Conservation (phyloP, 2,113 vertebrate genomes). For the Cryptotis parvus region DNA sequence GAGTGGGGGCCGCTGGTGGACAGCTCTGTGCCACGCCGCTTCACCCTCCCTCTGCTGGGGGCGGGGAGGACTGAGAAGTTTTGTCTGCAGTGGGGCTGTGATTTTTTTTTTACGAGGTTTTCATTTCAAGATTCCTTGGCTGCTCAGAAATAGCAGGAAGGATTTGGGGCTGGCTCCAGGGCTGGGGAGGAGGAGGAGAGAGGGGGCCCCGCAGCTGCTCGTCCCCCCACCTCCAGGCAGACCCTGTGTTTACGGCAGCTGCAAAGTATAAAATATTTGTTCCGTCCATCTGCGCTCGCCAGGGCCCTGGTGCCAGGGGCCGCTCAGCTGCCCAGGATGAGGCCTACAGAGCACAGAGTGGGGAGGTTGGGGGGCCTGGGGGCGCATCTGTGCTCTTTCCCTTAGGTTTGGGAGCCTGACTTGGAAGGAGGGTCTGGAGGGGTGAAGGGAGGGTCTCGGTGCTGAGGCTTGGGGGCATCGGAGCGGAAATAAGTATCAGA, state of each 20-base stretch:
- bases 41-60: too few relatives aligned
- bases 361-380: neutral
- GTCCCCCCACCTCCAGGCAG: neutral
- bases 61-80: neutral
- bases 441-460: neutral
- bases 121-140: conserved; percentile 41
- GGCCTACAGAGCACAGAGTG: neutral
- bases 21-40: too few relatives aligned
- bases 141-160: conserved; percentile 66
- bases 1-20: neutral
- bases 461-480: neutral
- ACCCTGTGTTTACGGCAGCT: conserved; percentile 68
- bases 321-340: neutral
- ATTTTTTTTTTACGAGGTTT: conserved; percentile 28
- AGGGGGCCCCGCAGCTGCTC: conserved; percentile 63
- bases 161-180: conserved; percentile 55
- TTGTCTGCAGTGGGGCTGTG: neutral
- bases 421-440: neutral
- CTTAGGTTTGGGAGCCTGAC: neutral
- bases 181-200: rapidly evolving
- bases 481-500: too few relatives aligned
- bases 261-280: conserved; percentile 69
- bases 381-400: too few relatives aligned
- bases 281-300: neutral
- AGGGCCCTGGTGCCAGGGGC: conserved; percentile 2